These are phyloP conservation scores for Shargacucullia verbasci DNA, from an alignment of 2,888 invertebrate species.

Conservation along the genomic window DNA sequence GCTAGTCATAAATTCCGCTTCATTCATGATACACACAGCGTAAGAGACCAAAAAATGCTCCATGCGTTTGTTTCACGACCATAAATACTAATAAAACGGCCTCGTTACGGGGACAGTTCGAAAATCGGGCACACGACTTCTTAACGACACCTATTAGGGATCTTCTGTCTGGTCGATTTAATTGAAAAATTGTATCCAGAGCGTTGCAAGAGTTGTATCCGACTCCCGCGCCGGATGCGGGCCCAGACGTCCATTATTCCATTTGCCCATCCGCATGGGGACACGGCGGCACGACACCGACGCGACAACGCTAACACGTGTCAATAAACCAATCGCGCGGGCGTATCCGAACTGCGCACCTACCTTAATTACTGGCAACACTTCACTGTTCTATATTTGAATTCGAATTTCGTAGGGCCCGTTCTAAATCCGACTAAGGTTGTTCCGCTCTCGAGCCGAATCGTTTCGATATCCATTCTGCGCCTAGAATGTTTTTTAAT, in stretches of 20 bases:
- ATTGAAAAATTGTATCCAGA: conserved; percentile 89
- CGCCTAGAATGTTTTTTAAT: conserved; percentile 76
- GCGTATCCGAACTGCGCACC: conserved; percentile 60
- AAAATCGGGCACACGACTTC: conserved; percentile 89
- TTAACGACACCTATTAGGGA: conserved; percentile 89
- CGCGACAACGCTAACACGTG: conserved; percentile 72
- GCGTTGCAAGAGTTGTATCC: conserved; percentile 87
- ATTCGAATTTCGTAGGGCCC: conserved; percentile 72
- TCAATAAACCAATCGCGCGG: conserved; percentile 81
- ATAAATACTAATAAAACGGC: conserved; percentile 88
- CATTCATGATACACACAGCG: conserved; percentile 80
- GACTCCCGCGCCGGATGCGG: conserved; percentile 88
- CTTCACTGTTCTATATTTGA: conserved; percentile 76
- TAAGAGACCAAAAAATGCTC: conserved; percentile 72
- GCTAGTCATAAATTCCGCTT: conserved; percentile 84
- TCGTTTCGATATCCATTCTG: conserved; percentile 65
- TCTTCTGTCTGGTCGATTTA: conserved; percentile 88
- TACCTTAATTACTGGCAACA: conserved; percentile 74
- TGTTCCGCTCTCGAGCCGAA: conserved; percentile 59
- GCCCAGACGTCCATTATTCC: conserved; percentile 89
- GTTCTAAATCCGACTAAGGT: conserved; percentile 71
- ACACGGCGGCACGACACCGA: conserved; percentile 69
- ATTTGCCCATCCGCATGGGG: conserved; percentile 89
- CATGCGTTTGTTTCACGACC: conserved; percentile 82
- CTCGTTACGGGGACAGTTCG: conserved; percentile 87